Evolutionary conservation across 2,888 invertebrate genomes (phyloP).

Genomic region (Hemaris fuciformis): DNA sequence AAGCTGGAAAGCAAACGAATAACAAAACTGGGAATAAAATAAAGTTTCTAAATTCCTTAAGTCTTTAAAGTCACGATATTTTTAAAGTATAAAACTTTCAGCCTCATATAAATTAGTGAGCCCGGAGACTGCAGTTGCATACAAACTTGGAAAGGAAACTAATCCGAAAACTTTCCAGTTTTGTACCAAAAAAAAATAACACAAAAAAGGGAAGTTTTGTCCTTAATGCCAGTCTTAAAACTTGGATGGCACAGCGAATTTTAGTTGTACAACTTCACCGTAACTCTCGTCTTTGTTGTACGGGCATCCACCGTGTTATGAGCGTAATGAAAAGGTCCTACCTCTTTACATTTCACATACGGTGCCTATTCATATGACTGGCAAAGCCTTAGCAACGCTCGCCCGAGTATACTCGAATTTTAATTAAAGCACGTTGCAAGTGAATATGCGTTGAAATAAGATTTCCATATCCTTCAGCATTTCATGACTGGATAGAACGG

Average conservation of each 20-base stretch:
- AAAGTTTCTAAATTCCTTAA: too few species aligned
- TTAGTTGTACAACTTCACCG: neutral
- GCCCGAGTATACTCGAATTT: neutral
- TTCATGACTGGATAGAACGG: conserved; percentile 30
- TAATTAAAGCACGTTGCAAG: neutral
- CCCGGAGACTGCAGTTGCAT: too few species aligned
- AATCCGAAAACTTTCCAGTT: too few species aligned
- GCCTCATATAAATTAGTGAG: too few species aligned
- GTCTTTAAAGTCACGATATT: too few species aligned
- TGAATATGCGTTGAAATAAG: neutral
- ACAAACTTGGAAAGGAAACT: too few species aligned
- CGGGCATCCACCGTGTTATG: neutral
- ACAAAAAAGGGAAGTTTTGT: neutral
- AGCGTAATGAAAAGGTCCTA: neutral
- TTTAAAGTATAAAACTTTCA: too few species aligned
- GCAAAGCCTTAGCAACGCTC: neutral
- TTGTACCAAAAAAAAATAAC: neutral
- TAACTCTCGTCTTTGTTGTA: neutral
- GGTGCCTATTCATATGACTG: neutral
- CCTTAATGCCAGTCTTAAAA: neutral
- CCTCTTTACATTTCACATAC: neutral
- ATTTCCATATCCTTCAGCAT: conserved; percentile 21
- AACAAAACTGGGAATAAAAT: too few species aligned
- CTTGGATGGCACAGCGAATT: neutral
- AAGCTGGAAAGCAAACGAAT: too few species aligned